Percentiles rank a stretch among this genome's conserved stretches.
phyloP scores from a whole-genome alignment of 2,797 vertebrate genomes.

The Phataginus tetradactyla region DNA sequence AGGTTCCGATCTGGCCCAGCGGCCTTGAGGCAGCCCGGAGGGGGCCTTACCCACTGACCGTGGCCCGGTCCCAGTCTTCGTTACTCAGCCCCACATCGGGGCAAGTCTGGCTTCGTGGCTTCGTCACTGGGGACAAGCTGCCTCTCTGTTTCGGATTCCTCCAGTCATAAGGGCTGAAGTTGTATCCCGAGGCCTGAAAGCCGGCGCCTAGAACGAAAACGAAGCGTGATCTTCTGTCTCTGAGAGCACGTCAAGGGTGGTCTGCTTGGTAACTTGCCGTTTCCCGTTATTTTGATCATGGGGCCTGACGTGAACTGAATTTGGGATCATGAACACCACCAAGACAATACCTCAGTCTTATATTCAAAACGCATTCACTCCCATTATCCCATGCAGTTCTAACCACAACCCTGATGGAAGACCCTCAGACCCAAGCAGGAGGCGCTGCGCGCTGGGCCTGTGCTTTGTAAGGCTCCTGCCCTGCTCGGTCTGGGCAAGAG shows the following conservation, averaged over 20 bases:
- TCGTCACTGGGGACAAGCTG: conserved; percentile 91
- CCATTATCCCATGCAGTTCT: not conserved
- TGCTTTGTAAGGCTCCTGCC: not conserved
- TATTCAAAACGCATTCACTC: not conserved
- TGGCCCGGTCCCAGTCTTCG: conserved; percentile 95
- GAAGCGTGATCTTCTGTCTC: not conserved
- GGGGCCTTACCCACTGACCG: conserved; percentile 89
- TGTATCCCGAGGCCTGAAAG: conserved; percentile 95
- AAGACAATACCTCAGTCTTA: not conserved
- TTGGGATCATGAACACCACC: not conserved
- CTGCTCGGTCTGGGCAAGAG: not conserved
- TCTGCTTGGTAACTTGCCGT: not conserved
- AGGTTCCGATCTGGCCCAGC: not conserved
- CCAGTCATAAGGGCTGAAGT: conserved; percentile 95
- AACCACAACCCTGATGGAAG: not conserved
- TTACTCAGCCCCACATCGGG: conserved; percentile 93
- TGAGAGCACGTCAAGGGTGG: not conserved
- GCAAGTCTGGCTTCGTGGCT: conserved; percentile 90
- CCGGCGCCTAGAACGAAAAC: conserved; percentile 87
- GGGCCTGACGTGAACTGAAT: not conserved
- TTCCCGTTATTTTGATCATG: not conserved
- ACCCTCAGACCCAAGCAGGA: not conserved
- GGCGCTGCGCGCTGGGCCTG: rapidly evolving
- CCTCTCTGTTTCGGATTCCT: conserved; percentile 92
- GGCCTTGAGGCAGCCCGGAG: not conserved